These are phyloP conservation scores for Aegypius monachus DNA, from an alignment of 2,113 vertebrate species.

Conservation along the genomic window DNA sequence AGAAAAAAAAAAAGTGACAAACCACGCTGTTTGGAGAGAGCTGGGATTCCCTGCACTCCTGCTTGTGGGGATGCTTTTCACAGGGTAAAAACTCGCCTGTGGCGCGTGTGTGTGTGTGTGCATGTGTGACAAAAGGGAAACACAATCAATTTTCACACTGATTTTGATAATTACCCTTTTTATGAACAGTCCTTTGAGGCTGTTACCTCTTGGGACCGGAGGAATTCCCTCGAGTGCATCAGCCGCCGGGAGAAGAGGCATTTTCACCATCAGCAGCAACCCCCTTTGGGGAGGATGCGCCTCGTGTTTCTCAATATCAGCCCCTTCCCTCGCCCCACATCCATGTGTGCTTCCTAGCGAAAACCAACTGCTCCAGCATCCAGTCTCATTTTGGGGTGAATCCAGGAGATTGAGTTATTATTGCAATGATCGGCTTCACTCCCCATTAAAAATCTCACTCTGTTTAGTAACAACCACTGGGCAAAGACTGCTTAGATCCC, in stretches of 20 bases:
- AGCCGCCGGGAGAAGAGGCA: accelerated
- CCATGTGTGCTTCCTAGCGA: not conserved
- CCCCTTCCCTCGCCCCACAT: not conserved
- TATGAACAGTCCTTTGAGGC: not conserved
- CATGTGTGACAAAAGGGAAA: not conserved
- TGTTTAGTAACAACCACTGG: not conserved
- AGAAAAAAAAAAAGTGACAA: not conserved
- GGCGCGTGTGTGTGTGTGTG: not conserved
- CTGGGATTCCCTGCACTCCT: not conserved
- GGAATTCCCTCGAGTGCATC: not conserved
- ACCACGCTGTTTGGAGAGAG: not conserved
- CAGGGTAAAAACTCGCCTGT: not conserved
- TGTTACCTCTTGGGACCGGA: not conserved
- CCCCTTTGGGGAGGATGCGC: not conserved
- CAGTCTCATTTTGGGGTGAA: not conserved
- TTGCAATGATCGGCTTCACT: not conserved
- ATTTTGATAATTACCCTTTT: not conserved
- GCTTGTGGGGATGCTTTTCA: accelerated
- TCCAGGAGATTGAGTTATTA: not conserved
- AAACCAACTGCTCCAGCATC: not conserved
- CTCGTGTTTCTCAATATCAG: accelerated
- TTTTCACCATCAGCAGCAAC: not conserved
- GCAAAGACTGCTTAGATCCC: accelerated
- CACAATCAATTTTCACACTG: not conserved
- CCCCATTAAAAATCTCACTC: not conserved